A percentile compares a stretch with the other conserved stretches of the same genome.
phyloP scores from a whole-genome alignment of 2,797 vertebrate species.

The Halcyon chelicuti region DNA sequence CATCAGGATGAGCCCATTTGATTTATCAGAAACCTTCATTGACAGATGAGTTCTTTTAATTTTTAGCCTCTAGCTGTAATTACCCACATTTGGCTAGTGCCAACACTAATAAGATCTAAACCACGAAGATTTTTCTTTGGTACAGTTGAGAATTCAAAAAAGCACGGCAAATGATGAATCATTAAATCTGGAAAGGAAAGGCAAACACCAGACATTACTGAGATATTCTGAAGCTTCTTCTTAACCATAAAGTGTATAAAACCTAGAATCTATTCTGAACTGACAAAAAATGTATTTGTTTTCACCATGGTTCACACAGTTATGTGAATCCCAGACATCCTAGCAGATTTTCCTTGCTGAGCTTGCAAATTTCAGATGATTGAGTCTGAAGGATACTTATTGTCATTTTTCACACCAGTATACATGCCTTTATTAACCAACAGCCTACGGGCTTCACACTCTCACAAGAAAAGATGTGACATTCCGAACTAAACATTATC shows the following conservation, averaged over 20 bases:
- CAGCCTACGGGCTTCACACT: background rate
- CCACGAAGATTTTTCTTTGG: background rate
- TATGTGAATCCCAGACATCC: background rate
- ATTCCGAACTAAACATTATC: background rate
- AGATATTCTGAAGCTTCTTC: background rate
- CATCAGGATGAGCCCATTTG: background rate
- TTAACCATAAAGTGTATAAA: background rate
- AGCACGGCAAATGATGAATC: background rate
- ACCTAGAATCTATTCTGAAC: background rate
- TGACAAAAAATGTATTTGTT: background rate
- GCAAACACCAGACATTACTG: background rate
- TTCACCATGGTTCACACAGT: background rate
- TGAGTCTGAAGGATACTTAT: background rate
- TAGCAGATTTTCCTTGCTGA: background rate
- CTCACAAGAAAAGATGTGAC: background rate
- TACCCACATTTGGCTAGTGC: background rate
- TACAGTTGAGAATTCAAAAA: background rate
- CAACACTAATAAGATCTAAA: background rate
- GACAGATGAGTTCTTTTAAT: background rate
- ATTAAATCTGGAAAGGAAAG: background rate
- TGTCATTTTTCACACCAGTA: background rate
- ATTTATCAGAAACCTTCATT: background rate
- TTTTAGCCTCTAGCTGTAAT: background rate
- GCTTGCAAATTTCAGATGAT: background rate
- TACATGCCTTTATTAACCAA: background rate